A percentile compares a stretch with the other conserved stretches of the same genome.
phyloP scores from a whole-genome alignment of 2,113 vertebrate species.

The Hippocampus abdominalis region DNA sequence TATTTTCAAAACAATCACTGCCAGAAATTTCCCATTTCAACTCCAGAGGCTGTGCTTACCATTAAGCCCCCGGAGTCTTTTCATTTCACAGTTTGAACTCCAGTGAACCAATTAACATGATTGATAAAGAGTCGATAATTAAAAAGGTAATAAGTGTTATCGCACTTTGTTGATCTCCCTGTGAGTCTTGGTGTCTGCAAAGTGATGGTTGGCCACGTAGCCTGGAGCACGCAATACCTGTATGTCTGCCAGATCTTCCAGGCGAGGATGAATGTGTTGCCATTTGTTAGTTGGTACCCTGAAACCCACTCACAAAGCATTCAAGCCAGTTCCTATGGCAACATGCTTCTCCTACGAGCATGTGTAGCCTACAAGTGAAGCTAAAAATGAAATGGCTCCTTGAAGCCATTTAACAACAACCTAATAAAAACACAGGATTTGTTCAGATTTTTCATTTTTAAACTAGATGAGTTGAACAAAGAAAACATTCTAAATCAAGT shows the following conservation, averaged over 20 bases:
- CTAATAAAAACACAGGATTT: conserved; percentile 36
- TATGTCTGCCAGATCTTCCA: conserved; percentile 21
- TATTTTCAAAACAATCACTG: not conserved
- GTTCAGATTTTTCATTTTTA: conserved; percentile 14
- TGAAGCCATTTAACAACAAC: conserved; percentile 25
- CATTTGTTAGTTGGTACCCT: conserved; percentile 36
- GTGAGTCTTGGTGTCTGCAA: not conserved
- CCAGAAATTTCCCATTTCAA: too few species aligned
- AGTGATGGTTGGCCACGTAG: conserved; percentile 13
- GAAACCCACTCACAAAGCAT: conserved; percentile 33
- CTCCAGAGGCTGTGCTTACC: not conserved
- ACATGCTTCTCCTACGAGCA: conserved; percentile 35
- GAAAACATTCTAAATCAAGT: not conserved
- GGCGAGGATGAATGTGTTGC: conserved; percentile 16
- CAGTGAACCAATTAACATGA: conserved; percentile 1
- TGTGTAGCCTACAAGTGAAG: conserved; percentile 22
- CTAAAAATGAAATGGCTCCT: conserved; percentile 26
- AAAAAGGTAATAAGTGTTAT: conserved; percentile 1
- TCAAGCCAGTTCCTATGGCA: conserved; percentile 47
- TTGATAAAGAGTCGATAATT: not conserved
- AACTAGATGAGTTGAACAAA: not conserved
- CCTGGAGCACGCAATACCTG: conserved; percentile 17
- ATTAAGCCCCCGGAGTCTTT: not conserved
- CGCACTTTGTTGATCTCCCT: conserved; percentile 14
- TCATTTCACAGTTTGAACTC: not conserved